These are phyloP conservation scores for Temnothorax nylanderi DNA, from an alignment of 1,140 invertebrate genomes.

Conservation along the genomic window DNA sequence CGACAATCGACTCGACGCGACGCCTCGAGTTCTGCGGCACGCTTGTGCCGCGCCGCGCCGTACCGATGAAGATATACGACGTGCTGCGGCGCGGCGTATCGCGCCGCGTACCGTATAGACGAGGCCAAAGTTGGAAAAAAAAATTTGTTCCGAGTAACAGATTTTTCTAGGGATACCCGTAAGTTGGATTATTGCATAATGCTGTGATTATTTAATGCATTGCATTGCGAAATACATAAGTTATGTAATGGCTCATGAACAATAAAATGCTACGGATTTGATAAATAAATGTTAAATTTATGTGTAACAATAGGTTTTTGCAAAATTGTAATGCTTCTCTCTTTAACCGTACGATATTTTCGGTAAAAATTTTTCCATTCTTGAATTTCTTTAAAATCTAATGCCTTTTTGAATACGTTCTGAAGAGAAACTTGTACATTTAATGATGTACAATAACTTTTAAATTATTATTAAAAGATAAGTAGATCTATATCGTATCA, in stretches of 20 bases:
- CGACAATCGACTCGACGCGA: slow-evolving; percentile 45
- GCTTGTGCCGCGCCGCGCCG: not conserved
- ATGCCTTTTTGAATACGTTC: not conserved
- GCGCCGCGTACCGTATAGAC: not conserved
- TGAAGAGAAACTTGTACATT: not conserved
- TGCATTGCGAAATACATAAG: not conserved
- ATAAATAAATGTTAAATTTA: not conserved
- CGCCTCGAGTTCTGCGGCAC: slow-evolving; percentile 34
- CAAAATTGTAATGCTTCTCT: not conserved
- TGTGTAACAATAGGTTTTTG: not conserved
- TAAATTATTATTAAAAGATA: not conserved
- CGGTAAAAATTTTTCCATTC: not conserved
- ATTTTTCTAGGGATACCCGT: not conserved
- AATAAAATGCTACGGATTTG: not conserved
- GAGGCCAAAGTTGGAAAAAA: not conserved
- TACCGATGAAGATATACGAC: slow-evolving; percentile 41
- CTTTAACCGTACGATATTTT: not conserved
- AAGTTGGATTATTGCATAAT: not conserved
- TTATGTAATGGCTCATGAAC: not conserved
- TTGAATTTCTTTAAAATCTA: not conserved
- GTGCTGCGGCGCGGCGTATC: slow-evolving; percentile 8
- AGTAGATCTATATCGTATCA: not conserved
- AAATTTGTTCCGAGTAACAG: not conserved
- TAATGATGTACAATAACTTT: not conserved
- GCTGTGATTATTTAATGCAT: not conserved